Base-by-base conservation (phyloP, 2,888 invertebrate species). In the Drosophila rubida region DNA sequence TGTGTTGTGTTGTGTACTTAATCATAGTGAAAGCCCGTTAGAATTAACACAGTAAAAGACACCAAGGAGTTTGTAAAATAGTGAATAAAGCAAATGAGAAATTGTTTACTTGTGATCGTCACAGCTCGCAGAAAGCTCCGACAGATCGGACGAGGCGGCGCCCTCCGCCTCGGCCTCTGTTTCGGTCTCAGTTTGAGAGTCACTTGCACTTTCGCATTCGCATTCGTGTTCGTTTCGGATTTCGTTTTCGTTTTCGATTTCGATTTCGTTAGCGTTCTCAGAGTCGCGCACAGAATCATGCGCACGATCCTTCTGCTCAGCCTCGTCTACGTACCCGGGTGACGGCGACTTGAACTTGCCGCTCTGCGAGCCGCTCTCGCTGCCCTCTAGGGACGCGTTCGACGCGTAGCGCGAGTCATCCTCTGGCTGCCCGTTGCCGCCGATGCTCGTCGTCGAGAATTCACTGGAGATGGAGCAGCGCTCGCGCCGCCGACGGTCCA, bases 301-400 rank as follows among this genome's bases (percentile, higher is more conserved):
- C 37, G 42, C 48, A 58, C 35, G 57, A 54, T 50, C 53, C 32
- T 61, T 41, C 8, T 58, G 50, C 25, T 68, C 59, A 41, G 41
- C 42, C 53, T 60, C 66, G 45, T 64, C 74, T 86, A 85, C 88
- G 66, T 91, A 92, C 92, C 92, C 90, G 59, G 91, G 92, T 78
- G 92, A 90, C 78, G 89, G 90, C 69, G 90, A 91, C 77, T 91
- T 91, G 63, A 87, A 92, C 74, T 90, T 91, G 71, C 80, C 82
- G 76, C 84, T 89, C 51, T 91, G 89, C 16, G 84, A 87, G 42
- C 32, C 32, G 32, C 87, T 88, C 41, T 90, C 89, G 63, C 80
- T 90, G 44, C 83, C 88, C 45, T 89, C 81, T 4, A 91, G 79
- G 46, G 90, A 91, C 0, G 69, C 81, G 67, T 80, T 90, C 13